These are phyloP conservation scores for Girardinichthys multiradiatus DNA, from an alignment of 2,113 vertebrate genomes.

Conservation along the genomic window DNA sequence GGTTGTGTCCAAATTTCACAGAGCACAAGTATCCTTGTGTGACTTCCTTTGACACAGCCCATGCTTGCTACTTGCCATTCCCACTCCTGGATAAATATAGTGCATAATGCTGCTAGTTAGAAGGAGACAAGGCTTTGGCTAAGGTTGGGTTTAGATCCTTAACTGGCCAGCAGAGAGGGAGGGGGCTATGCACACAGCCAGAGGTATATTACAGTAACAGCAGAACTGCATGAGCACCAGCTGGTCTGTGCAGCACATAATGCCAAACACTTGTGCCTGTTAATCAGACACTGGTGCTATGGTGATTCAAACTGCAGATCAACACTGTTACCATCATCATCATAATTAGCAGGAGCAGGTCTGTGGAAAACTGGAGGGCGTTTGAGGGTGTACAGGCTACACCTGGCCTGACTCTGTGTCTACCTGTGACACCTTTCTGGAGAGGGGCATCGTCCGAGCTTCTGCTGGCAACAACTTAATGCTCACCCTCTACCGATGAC, in stretches of 20 bases:
- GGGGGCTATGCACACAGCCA: conserved; percentile 2
- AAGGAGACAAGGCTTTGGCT: conserved; percentile 40
- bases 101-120: conserved; percentile 50
- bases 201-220: conserved; percentile 50
- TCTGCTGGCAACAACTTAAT: too few species aligned
- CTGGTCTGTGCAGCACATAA: conserved; percentile 24
- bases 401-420: too few species aligned
- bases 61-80: conserved; percentile 47
- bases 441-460: too few species aligned
- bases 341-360: conserved; percentile 12
- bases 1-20: conserved; percentile 60
- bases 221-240: conserved; percentile 40
- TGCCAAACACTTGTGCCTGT: conserved; percentile 59
- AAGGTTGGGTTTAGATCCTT: conserved; percentile 21
- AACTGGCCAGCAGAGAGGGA: conserved; percentile 12
- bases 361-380: conserved; percentile 72
- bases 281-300: conserved; percentile 28
- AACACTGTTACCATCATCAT: conserved; percentile 14
- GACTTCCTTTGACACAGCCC: conserved; percentile 83
- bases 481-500: too few species aligned
- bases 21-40: conserved; percentile 74
- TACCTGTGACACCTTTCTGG: too few species aligned
- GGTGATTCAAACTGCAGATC: conserved; percentile 38
- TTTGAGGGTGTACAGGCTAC: conserved; percentile 47
- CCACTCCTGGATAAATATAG: conserved; percentile 56